Conservation (phyloP, 1,140 invertebrate genomes). For the Lordiphosa collinella region DNA sequence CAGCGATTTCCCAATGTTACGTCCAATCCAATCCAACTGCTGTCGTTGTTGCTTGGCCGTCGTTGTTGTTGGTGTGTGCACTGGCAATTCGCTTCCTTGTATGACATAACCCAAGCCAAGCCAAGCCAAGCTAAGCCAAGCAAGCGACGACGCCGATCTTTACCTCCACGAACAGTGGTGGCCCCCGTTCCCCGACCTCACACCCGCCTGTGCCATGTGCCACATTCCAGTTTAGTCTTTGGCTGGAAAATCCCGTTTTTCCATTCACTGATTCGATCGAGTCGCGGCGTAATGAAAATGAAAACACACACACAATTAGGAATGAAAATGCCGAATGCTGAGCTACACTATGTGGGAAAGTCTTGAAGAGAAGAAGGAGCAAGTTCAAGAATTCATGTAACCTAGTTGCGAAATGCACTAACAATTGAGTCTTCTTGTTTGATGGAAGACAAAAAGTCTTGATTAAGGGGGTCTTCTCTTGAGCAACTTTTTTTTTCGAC, state of each 20-base stretch:
- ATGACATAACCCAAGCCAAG: conserved; percentile 65
- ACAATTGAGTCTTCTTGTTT: too few species aligned
- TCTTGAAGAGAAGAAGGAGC: too few species aligned
- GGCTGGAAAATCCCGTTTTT: conserved; percentile 69
- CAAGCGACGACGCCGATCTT: conserved; percentile 59
- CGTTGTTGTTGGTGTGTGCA: conserved; percentile 17
- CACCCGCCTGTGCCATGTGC: conserved; percentile 35
- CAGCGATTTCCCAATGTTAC: conserved; percentile 43
- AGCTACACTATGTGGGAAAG: background rate
- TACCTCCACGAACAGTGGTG: conserved; percentile 54
- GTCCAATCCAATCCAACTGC: conserved; percentile 19
- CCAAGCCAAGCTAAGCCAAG: conserved; percentile 16
- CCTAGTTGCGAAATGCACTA: too few species aligned
- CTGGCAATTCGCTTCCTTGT: conserved; percentile 67
- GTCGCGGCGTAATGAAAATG: conserved; percentile 61
- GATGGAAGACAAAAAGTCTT: too few species aligned
- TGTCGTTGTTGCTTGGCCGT: conserved; percentile 43
- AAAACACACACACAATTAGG: conserved; percentile 17
- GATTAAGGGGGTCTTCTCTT: too few species aligned
- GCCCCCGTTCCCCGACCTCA: background rate
- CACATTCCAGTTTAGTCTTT: conserved; percentile 63
- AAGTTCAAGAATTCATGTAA: too few species aligned
- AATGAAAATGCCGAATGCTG: background rate
- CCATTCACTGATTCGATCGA: conserved; percentile 75
- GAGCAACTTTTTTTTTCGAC: too few species aligned